Base-by-base conservation (phyloP, 2,113 vertebrate genomes). In the Syngnathus typhle region DNA sequence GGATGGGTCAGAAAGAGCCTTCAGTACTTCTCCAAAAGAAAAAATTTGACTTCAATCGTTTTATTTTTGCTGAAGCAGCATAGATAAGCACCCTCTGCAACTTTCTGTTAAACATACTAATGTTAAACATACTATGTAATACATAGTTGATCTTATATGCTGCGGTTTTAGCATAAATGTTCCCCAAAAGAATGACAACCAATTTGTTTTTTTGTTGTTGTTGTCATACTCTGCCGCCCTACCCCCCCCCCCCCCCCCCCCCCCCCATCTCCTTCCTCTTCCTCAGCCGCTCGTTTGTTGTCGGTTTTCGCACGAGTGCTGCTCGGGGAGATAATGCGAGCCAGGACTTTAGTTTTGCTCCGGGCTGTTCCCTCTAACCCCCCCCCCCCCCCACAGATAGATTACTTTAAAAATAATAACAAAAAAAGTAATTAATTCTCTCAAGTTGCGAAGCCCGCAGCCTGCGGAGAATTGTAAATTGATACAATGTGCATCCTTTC, bases 381-480 rank as follows among this genome's bases (percentile, higher is more conserved):
- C 37, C 55, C 63, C 65, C 65, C 38, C 67, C 75, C 55, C 76
- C 39, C 71, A 71, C 85, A 91, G 88, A 90, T 89, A 91, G 89
- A 92, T 91, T 90, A 90, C 88, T 92, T 87, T 89, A 87, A 90
- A 91, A 92, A 91, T 90, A 95, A 89, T 90, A 91, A 91, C 90
- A 93, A 95, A 43, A 94, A 97, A 97, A 93, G 94, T 94, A 96
- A 98, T 98, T 98, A 96, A 96, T 96, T 98, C 94, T 93, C 93
- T 93, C 91, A 92, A 91, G 93, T 95, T 94, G 93, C 94, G 94
- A 98, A 95, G 93, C 85, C 87, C 90, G 88, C 75, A 80, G 95
- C 95, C 84, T 78, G 88, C 93, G 93, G 73, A 87, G 92, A 89
- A 89, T 93, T 91, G 92, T 84, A 90, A 95, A 94, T 83, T 91